Percentiles rank a stretch among this genome's conserved stretches.
These are phyloP conservation scores for Hemicrepidius hirtus DNA, from an alignment of 2,888 invertebrate genomes.

Conservation along the genomic window DNA sequence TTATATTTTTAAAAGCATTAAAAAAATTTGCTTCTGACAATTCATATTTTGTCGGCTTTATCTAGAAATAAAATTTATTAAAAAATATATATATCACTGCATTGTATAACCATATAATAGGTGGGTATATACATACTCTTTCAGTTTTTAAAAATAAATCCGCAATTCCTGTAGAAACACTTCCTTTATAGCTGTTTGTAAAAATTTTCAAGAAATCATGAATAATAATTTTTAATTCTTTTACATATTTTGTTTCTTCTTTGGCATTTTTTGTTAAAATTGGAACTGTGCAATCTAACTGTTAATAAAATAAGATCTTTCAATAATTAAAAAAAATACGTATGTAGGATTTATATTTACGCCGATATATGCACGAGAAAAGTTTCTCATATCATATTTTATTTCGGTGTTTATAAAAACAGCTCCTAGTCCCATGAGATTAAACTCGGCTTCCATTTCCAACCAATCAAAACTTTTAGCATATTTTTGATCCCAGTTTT, in stretches of 20 bases:
- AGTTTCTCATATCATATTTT: conserved; percentile 1
- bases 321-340: neutral
- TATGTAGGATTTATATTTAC: too few species aligned
- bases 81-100: neutral
- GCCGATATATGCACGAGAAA: neutral
- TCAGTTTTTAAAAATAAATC: conserved; percentile 11
- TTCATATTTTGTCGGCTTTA: conserved; percentile 11
- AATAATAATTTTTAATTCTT: neutral
- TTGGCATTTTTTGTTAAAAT: neutral
- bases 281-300: conserved; percentile 31
- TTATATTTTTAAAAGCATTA: conserved; percentile 2
- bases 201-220: conserved; percentile 1
- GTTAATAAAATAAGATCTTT: neutral
- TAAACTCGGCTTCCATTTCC: neutral
- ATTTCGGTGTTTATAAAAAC: neutral
- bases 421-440: conserved; percentile 8
- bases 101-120: too few species aligned
- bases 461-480: conserved; percentile 15
- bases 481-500: neutral
- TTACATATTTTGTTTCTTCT: conserved; percentile 3
- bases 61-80: conserved; percentile 9
- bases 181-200: neutral
- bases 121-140: too few species aligned
- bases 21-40: conserved; percentile 21
- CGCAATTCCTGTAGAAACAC: neutral